These are phyloP conservation scores for Pangasius mekongensis DNA, from an alignment of 2,797 vertebrate genomes.

Conservation along the genomic window DNA sequence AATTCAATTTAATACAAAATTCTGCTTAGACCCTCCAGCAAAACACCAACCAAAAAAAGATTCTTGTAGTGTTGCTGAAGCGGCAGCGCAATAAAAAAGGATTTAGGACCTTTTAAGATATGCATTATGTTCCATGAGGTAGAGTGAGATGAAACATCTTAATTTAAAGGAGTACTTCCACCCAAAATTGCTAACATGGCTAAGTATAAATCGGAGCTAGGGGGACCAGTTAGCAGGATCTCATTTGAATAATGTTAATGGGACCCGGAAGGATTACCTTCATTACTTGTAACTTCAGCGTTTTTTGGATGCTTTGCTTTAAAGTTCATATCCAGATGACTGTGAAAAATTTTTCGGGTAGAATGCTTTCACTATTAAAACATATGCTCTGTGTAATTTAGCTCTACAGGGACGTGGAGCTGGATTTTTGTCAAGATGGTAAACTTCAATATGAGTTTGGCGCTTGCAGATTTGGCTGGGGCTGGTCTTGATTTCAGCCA, in stretches of 20 bases:
- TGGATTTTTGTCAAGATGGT: slow-evolving; percentile 14
- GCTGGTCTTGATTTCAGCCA: background rate
- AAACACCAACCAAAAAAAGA: slow-evolving; percentile 28
- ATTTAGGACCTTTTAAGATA: slow-evolving; percentile 52
- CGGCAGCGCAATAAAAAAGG: slow-evolving; percentile 42
- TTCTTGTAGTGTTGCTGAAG: background rate
- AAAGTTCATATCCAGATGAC: background rate
- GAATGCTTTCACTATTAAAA: background rate
- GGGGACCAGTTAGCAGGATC: slow-evolving; percentile 10
- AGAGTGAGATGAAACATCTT: slow-evolving; percentile 27
- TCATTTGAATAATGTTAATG: slow-evolving; percentile 28
- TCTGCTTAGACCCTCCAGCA: slow-evolving; percentile 48
- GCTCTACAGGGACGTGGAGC: background rate
- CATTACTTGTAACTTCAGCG: slow-evolving; percentile 18
- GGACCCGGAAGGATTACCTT: slow-evolving; percentile 17
- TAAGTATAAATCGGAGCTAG: slow-evolving; percentile 33
- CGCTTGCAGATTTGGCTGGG: background rate
- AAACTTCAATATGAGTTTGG: background rate
- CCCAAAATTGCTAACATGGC: slow-evolving; percentile 24
- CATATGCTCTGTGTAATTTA: background rate
- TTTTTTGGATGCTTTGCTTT: background rate
- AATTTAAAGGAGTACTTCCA: slow-evolving; percentile 29
- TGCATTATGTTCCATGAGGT: slow-evolving; percentile 34
- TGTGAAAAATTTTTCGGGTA: background rate
- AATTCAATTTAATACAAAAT: slow-evolving; percentile 56